Percentiles rank a stretch among this genome's conserved stretches.
Conservation (phyloP, 2,888 invertebrate genomes). For the Sarcophaga variegata region DNA sequence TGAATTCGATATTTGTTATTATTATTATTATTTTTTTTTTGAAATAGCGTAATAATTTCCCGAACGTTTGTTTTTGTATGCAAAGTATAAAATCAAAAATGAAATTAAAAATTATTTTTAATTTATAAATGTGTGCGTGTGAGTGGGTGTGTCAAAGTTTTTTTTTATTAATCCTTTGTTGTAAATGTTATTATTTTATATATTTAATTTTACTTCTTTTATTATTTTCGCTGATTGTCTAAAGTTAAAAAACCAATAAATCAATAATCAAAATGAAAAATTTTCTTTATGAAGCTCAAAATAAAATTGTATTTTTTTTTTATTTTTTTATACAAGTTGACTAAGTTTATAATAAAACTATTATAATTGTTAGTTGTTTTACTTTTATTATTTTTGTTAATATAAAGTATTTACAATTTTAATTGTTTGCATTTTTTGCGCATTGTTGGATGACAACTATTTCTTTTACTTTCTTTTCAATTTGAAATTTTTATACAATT, state of each 20-base stretch:
- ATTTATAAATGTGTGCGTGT: conserved; percentile 8
- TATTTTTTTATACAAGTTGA: conserved; percentile 41
- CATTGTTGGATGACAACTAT: conserved; percentile 44
- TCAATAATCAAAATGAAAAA: conserved; percentile 41
- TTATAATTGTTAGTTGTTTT: conserved; percentile 3
- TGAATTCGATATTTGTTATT: not conserved
- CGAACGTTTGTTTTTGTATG: not conserved
- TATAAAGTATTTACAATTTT: conserved; percentile 53
- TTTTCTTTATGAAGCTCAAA: conserved; percentile 60
- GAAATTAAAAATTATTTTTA: conserved; percentile 4
- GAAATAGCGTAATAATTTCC: conserved; percentile 40
- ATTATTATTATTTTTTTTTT: conserved; percentile 2
- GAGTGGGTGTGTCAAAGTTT: conserved; percentile 13
- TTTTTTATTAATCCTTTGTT: conserved; percentile 31
- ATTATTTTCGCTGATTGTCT: conserved; percentile 69
- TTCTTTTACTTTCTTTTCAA: not conserved
- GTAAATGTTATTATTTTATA: not conserved
- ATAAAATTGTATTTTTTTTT: conserved; percentile 52
- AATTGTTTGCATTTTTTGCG: conserved; percentile 52
- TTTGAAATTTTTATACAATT: conserved; percentile 2
- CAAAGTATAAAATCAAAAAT: not conserved
- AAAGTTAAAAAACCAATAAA: conserved; percentile 65
- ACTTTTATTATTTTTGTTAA: not conserved
- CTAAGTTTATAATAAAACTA: conserved; percentile 28
- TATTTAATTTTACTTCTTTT: conserved; percentile 46